A percentile compares a stretch with the other conserved stretches of the same genome.
Conservation (phyloP, 2,113 vertebrate genomes). For the Mionectes macconnelli region DNA sequence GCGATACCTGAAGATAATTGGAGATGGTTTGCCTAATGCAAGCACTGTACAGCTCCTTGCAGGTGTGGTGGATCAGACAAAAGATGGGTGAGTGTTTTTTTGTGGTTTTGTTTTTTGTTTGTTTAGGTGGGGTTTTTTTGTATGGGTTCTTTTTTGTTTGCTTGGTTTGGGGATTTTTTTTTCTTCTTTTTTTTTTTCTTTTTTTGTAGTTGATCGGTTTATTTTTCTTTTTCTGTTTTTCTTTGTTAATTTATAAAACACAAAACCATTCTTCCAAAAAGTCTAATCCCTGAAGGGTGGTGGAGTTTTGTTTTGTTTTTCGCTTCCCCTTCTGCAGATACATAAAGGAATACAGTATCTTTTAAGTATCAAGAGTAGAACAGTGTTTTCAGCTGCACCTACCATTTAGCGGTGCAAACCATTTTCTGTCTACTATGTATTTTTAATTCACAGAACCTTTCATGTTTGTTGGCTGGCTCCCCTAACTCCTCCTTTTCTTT, state of each 20-base stretch:
- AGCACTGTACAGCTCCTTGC: conserved; percentile 81
- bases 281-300: neutral
- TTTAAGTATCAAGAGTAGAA: neutral
- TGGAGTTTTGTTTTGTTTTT: neutral
- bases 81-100: conserved; percentile 80
- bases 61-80: conserved; percentile 87
- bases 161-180: neutral
- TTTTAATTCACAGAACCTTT: conserved; percentile 35
- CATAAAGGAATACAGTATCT: neutral
- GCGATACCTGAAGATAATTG: conserved; percentile 81
- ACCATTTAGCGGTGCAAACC: neutral
- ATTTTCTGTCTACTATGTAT: neutral
- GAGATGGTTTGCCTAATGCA: conserved; percentile 76
- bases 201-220: neutral
- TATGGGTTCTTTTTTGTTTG: neutral
- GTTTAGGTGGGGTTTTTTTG: neutral
- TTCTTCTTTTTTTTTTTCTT: too few relatives aligned
- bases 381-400: neutral
- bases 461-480: neutral
- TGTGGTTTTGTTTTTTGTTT: neutral
- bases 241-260: neutral
- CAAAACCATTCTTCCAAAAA: neutral
- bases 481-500: neutral
- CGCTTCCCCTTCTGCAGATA: neutral
- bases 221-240: neutral